phyloP scores from a whole-genome alignment of 2,888 invertebrate species.

The Coecobrya sp. region DNA sequence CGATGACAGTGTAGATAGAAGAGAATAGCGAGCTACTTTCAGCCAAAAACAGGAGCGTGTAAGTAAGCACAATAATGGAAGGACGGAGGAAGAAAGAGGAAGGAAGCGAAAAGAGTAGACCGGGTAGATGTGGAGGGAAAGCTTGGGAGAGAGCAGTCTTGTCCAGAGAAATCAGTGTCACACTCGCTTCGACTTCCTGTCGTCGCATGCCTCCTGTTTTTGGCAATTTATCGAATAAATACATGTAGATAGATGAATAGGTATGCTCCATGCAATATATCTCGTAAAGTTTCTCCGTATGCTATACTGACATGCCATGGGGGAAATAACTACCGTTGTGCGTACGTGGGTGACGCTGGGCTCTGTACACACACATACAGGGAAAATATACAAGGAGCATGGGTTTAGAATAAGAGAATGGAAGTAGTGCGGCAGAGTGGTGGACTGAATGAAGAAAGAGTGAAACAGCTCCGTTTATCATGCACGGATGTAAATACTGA shows the following conservation, averaged over 20 bases:
- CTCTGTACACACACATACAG: neutral
- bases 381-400: neutral
- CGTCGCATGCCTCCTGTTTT: slow-evolving; percentile 67
- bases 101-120: neutral
- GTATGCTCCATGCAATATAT: neutral
- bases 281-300: neutral
- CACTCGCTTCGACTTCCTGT: slow-evolving; percentile 71
- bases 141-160: slow-evolving; percentile 42
- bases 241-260: slow-evolving; percentile 13
- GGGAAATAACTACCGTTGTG: slow-evolving; percentile 60
- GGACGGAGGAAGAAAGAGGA: neutral
- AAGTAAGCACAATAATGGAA: neutral
- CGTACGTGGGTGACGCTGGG: slow-evolving; percentile 40
- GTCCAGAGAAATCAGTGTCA: slow-evolving; percentile 76
- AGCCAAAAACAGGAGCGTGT: neutral
- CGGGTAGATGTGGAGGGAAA: neutral
- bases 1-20: slow-evolving; percentile 60
- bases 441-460: slow-evolving; percentile 39
- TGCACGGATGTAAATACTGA: slow-evolving; percentile 71
- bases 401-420: neutral
- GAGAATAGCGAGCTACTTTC: neutral
- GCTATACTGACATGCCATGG: slow-evolving; percentile 34
- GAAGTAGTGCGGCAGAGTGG: slow-evolving; percentile 15
- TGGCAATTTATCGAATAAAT: slow-evolving; percentile 72
- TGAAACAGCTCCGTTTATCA: slow-evolving; percentile 59